Evolutionary conservation across 2,797 vertebrate species (phyloP).

Genomic region (Parauchenoglanis ngamensis): DNA sequence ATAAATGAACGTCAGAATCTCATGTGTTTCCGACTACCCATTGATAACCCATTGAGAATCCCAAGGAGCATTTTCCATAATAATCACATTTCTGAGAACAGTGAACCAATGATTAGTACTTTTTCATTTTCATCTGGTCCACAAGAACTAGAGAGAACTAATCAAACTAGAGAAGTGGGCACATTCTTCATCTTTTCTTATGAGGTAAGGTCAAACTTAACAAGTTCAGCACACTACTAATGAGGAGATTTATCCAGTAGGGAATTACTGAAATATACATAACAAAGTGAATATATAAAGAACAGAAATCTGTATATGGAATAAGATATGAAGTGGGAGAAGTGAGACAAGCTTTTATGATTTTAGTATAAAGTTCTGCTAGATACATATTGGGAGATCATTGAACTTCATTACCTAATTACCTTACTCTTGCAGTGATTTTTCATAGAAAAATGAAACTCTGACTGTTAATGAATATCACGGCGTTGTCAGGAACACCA

Average conservation of each 20-base stretch:
- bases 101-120: background rate
- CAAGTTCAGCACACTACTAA: constrained; percentile 1
- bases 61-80: background rate
- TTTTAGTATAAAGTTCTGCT: background rate
- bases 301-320: background rate
- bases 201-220: background rate
- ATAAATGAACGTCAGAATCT: background rate
- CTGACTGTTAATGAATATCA: background rate
- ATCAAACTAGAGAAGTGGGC: background rate
- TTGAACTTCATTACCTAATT: background rate
- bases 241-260: background rate
- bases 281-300: constrained; percentile 12
- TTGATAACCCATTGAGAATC: background rate
- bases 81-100: background rate
- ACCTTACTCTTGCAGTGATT: background rate
- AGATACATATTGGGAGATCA: background rate
- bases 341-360: background rate
- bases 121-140: background rate
- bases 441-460: background rate
- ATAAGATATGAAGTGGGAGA: background rate
- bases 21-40: background rate
- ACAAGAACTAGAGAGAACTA: background rate
- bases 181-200: background rate
- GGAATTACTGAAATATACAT: constrained; percentile 11
- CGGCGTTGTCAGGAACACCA: background rate